phyloP scores from a whole-genome alignment of 1,140 invertebrate species.

The Bilobella aurantiaca region DNA sequence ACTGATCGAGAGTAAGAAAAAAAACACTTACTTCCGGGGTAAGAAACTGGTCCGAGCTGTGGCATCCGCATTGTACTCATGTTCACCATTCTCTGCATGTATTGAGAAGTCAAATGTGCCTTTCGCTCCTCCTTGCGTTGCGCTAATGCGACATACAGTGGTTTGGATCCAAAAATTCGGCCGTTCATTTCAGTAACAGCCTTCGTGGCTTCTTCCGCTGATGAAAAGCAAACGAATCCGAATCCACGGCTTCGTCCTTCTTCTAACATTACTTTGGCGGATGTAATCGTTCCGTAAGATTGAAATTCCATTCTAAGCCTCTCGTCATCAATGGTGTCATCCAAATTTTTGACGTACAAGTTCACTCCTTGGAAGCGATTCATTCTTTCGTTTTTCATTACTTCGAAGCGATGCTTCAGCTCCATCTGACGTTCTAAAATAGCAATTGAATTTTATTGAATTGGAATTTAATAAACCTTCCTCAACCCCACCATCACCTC shows the following conservation, averaged over 20 bases:
- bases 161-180: constrained; percentile 89
- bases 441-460: not conserved
- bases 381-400: constrained; percentile 85
- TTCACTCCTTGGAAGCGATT: constrained; percentile 93
- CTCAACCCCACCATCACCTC: too few relatives aligned
- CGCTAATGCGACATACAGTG: constrained; percentile 93
- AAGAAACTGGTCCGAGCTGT: constrained; percentile 54
- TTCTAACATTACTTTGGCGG: constrained; percentile 91
- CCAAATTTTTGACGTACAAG: constrained; percentile 96
- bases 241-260: constrained; percentile 92
- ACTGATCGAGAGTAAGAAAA: too few relatives aligned
- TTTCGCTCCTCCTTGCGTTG: constrained; percentile 98
- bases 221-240: constrained; percentile 97
- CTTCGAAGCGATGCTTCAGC: constrained; percentile 89
- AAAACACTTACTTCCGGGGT: constrained; percentile 31
- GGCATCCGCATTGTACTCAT: constrained; percentile 88
- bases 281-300: constrained; percentile 90
- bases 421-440: constrained; percentile 79
- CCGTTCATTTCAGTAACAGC: constrained; percentile 99
- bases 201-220: constrained; percentile 97
- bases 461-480: too few relatives aligned
- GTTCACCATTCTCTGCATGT: constrained; percentile 92
- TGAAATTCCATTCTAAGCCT: constrained; percentile 85
- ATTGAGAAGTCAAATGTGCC: constrained; percentile 91
- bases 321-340: constrained; percentile 95